These are phyloP conservation scores for Brienomyrus brachyistius DNA, from an alignment of 2,113 vertebrate genomes.

Conservation along the genomic window DNA sequence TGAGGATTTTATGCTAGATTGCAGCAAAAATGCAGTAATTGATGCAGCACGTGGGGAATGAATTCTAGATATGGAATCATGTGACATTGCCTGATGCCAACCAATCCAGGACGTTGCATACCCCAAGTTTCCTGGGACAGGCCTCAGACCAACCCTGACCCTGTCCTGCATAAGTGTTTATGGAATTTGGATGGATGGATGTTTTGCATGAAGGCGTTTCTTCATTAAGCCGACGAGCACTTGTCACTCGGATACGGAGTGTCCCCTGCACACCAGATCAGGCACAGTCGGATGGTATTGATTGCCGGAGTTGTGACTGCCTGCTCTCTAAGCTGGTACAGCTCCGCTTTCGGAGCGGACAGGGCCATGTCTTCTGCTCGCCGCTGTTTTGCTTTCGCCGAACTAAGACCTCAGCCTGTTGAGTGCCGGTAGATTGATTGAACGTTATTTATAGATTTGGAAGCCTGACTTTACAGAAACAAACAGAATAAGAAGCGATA, in stretches of 20 bases:
- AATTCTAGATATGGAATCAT: not conserved
- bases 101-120: not conserved
- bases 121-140: not conserved
- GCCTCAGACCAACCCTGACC: not conserved
- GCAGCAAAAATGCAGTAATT: not conserved
- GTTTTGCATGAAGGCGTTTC: not conserved
- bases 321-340: not conserved
- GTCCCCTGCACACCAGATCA: not conserved
- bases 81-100: not conserved
- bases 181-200: not conserved
- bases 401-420: not conserved
- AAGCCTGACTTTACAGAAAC: not conserved
- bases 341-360: not conserved
- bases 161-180: not conserved
- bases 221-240: not conserved
- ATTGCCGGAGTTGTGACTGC: not conserved
- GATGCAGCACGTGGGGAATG: not conserved
- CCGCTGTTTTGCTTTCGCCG: not conserved
- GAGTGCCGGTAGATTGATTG: not conserved
- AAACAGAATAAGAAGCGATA: not conserved
- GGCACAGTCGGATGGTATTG: not conserved
- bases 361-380: not conserved
- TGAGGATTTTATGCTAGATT: not conserved
- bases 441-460: not conserved
- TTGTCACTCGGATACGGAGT: no score